Conservation (phyloP, 2,797 vertebrate genomes). For the Columba guinea region DNA sequence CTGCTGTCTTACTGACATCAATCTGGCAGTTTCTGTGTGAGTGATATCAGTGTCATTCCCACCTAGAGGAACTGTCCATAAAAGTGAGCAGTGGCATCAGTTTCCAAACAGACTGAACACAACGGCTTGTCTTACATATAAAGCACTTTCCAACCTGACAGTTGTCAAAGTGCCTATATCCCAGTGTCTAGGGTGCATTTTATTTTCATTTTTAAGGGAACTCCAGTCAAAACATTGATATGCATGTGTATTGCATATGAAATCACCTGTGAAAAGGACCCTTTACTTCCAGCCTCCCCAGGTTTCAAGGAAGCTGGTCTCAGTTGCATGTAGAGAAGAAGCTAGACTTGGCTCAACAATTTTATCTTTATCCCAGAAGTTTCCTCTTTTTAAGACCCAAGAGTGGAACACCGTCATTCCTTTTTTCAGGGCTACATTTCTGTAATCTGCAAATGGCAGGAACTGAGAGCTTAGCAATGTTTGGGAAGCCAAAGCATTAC, state of each 20-base stretch:
- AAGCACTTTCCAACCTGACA: conserved; percentile 47
- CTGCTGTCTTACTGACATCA: conserved; percentile 37
- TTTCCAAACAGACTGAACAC: conserved; percentile 11
- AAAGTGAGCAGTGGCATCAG: conserved; percentile 29
- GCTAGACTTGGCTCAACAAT: background rate
- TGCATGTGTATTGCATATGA: background rate
- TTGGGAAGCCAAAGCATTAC: conserved; percentile 23
- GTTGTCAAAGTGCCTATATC: conserved; percentile 43
- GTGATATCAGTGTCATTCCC: conserved; percentile 14
- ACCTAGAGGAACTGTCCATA: conserved; percentile 22
- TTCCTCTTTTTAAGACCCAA: background rate
- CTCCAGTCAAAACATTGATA: conserved; percentile 4
- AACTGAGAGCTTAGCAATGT: background rate
- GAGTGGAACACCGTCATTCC: background rate
- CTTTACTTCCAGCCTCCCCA: background rate
- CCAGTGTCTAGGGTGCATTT: background rate
- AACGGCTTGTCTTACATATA: conserved; percentile 50
- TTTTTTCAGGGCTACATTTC: background rate
- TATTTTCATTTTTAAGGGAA: conserved; percentile 25
- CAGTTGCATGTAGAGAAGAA: background rate
- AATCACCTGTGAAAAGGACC: background rate
- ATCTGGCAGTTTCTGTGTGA: conserved; percentile 29
- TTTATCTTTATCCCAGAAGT: background rate
- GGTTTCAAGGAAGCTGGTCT: background rate
- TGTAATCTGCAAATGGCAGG: background rate